phyloP scores from a whole-genome alignment of 2,888 invertebrate genomes.

The Blera fallax region DNA sequence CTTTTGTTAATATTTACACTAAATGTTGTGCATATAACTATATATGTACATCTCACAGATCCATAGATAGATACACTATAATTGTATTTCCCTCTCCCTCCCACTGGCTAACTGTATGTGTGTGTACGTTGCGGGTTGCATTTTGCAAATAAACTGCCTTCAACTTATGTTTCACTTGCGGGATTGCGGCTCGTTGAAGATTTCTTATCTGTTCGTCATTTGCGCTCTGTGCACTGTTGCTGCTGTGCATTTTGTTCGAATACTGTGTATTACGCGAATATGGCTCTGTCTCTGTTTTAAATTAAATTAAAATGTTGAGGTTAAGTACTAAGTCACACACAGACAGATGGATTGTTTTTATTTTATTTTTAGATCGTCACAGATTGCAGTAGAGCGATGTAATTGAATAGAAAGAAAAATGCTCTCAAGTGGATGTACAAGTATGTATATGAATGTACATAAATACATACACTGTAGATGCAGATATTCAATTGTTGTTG shows the following conservation, averaged over 20 bases:
- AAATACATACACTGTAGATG: neutral
- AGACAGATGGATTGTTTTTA: slow-evolving; percentile 24
- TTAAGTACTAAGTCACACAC: slow-evolving; percentile 65
- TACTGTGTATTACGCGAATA: slow-evolving; percentile 16
- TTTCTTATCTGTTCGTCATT: slow-evolving; percentile 61
- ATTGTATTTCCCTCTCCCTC: neutral
- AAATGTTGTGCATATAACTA: neutral
- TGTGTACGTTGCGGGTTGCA: slow-evolving; percentile 32
- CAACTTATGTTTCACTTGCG: slow-evolving; percentile 56
- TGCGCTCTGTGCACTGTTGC: slow-evolving; percentile 17
- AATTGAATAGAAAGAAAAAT: slow-evolving; percentile 37
- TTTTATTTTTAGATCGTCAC: slow-evolving; percentile 56
- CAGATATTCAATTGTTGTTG: neutral
- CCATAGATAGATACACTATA: neutral
- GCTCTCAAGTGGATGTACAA: slow-evolving; percentile 14
- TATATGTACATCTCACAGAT: slow-evolving; percentile 7
- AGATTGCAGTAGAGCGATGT: slow-evolving; percentile 38
- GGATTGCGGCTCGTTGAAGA: slow-evolving; percentile 48
- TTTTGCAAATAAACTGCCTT: slow-evolving; percentile 67
- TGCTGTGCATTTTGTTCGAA: slow-evolving; percentile 50
- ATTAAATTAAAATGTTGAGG: slow-evolving; percentile 69
- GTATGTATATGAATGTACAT: neutral
- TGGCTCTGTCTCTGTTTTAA: slow-evolving; percentile 37
- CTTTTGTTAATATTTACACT: slow-evolving; percentile 41
- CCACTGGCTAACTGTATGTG: neutral